Conservation (phyloP, 2,113 vertebrate species). For the Halichoeres trimaculatus region DNA sequence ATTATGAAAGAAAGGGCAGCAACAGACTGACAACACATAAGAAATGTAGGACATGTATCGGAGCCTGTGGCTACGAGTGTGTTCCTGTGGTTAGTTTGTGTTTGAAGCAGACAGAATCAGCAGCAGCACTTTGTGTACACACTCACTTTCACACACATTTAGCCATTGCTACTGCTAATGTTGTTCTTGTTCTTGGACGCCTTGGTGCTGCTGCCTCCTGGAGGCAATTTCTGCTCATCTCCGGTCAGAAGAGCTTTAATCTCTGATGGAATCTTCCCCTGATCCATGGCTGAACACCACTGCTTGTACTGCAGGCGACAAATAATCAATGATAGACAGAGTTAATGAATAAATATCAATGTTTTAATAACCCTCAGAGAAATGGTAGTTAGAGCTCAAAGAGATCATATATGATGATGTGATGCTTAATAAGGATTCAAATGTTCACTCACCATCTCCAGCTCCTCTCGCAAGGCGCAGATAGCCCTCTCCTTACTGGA, state of each 20-base stretch:
- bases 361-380: no score
- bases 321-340: background rate
- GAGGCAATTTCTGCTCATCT: slow-evolving; percentile 90
- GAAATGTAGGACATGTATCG: no score
- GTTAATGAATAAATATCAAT: no score
- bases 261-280: slow-evolving; percentile 98
- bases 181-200: slow-evolving; percentile 84
- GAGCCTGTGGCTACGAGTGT: background rate
- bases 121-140: background rate
- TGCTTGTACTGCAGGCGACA: slow-evolving; percentile 91
- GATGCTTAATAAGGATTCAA: background rate
- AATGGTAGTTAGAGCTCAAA: no score
- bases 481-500: slow-evolving; percentile 96
- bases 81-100: background rate
- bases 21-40: background rate
- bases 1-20: background rate
- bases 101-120: background rate
- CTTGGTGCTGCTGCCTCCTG: slow-evolving; percentile 83
- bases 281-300: slow-evolving; percentile 98
- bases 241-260: slow-evolving; percentile 96
- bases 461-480: slow-evolving; percentile 95
- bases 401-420: no score
- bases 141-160: slow-evolving; percentile 41
- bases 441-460: slow-evolving; percentile 92
- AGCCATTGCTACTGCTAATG: slow-evolving; percentile 81